Evolutionary conservation across 2,797 vertebrate species (phyloP).

Genomic region (Mionectes olivaceus): DNA sequence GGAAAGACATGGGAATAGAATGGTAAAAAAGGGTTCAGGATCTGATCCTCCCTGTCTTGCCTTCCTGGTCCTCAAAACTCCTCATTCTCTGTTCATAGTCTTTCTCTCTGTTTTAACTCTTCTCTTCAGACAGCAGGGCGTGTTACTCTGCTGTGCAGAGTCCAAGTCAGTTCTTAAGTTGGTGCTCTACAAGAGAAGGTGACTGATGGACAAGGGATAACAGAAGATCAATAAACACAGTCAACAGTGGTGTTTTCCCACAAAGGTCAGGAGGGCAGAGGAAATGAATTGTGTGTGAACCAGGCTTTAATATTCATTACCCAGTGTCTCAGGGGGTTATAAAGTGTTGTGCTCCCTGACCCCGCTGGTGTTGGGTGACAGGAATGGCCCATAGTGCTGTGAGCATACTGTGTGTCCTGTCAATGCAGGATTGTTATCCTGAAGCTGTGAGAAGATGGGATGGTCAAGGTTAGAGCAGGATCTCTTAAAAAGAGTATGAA

Average conservation of each 20-base stretch:
- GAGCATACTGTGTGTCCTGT: not conserved
- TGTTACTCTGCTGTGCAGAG: not conserved
- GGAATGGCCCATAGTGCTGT: not conserved
- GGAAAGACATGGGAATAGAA: not conserved
- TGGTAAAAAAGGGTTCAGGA: not conserved
- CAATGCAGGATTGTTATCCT: not conserved
- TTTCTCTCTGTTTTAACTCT: not conserved
- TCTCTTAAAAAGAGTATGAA: not conserved
- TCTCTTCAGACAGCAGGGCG: not conserved
- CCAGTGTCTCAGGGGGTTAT: not conserved
- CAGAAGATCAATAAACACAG: constrained; percentile 10
- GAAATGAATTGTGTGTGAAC: not conserved
- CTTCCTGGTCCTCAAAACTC: not conserved
- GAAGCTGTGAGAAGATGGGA: not conserved
- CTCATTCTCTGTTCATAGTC: not conserved
- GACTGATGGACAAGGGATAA: not conserved
- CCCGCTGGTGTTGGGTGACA: constrained; percentile 17
- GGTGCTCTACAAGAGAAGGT: not conserved
- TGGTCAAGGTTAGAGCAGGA: not conserved
- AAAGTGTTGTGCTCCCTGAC: not conserved
- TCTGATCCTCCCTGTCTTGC: not conserved
- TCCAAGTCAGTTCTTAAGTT: not conserved
- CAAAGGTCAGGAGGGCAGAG: not conserved
- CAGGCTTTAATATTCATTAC: not conserved
- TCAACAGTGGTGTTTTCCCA: not conserved